A percentile compares a stretch with the other conserved stretches of the same genome.
Conservation (phyloP, 1,140 invertebrate species). For the Lasioglossum albipes region DNA sequence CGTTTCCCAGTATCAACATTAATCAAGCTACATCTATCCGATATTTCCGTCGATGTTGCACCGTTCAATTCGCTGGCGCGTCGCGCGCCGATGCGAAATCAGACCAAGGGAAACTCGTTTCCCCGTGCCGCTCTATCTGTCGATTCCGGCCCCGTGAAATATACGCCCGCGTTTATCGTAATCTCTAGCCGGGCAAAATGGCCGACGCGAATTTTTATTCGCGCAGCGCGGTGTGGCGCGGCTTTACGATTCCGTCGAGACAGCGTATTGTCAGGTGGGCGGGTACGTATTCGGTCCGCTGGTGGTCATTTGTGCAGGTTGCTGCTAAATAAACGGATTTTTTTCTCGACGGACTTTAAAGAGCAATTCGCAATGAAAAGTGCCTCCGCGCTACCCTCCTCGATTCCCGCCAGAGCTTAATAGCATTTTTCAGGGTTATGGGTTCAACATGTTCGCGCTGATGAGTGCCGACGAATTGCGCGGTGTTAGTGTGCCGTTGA, state of each 20-base stretch:
- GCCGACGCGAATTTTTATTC: slow-evolving; percentile 22
- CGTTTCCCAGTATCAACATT: slow-evolving; percentile 46
- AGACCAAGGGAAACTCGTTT: neutral
- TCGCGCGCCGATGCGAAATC: neutral
- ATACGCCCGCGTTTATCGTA: slow-evolving; percentile 35
- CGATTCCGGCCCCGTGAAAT: slow-evolving; percentile 11
- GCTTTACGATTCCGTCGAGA: slow-evolving; percentile 48
- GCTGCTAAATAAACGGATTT: neutral
- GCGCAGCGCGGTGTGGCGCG: neutral
- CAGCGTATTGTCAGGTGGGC: slow-evolving; percentile 50
- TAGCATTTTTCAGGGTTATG: no score
- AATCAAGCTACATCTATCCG: slow-evolving; percentile 25
- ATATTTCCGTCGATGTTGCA: slow-evolving; percentile 29
- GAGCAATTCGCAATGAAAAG: no score
- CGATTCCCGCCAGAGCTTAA: no score
- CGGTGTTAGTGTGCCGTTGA: no score
- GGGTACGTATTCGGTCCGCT: slow-evolving; percentile 31
- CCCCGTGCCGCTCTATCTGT: neutral
- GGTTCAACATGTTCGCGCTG: no score
- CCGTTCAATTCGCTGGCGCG: slow-evolving; percentile 2
- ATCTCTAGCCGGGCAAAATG: neutral
- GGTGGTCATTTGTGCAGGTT: slow-evolving; percentile 14
- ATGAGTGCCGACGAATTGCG: no score
- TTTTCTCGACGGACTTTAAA: no score
- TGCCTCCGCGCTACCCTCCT: no score